Evolutionary conservation across 2,113 vertebrate genomes (phyloP), one percentile per base, ranked within the genome.

Genomic region (Oophaga pumilio): DNA sequence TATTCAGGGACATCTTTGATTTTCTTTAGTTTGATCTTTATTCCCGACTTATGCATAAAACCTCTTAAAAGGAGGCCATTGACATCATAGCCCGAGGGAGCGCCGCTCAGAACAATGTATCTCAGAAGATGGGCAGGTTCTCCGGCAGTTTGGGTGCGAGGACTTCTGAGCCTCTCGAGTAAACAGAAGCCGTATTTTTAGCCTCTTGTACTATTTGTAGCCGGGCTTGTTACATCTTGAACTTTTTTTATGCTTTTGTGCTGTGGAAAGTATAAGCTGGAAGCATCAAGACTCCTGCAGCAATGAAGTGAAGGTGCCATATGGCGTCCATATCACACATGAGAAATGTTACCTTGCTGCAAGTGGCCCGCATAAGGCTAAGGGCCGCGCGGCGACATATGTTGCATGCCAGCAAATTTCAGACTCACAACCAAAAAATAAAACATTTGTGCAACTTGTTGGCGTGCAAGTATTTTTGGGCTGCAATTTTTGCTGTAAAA

Each of bases 1-100:
- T 83, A 64, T 93, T 94, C 94, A 93, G 92, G 94, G 94, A 93
- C 92, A 93, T 93, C 94, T 95, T 93, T 94, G 92, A 95, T 94
- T 93, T 90, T 92, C 91, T 92, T 71, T 73, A 90, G 93, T 93
- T 93, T 94, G 94, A 95, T 95, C 92, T 94, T 93, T 91, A 92
- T 93, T 95, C 95, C 92, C 93, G 92, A 90, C 81, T 93, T 93
- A 93, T 95, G 93, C 94, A 94, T 90, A 90, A 89, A 89, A 90
- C 90, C 89, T 91, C 91, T 91, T 94, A 94, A 95, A 96, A 93
- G 90, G 33, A 89, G 92, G 90, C 92, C 94, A 94, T 95, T 95
- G 94, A 95, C 91, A 89, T 84, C 91, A 91, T 93, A 94, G 94
- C 95, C 94, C 92, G 90, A 90, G 94, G 94, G 94, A 94, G 94